Evolutionary conservation across 2,113 vertebrate genomes (phyloP).

Genomic region (Bothrops jararaca): DNA sequence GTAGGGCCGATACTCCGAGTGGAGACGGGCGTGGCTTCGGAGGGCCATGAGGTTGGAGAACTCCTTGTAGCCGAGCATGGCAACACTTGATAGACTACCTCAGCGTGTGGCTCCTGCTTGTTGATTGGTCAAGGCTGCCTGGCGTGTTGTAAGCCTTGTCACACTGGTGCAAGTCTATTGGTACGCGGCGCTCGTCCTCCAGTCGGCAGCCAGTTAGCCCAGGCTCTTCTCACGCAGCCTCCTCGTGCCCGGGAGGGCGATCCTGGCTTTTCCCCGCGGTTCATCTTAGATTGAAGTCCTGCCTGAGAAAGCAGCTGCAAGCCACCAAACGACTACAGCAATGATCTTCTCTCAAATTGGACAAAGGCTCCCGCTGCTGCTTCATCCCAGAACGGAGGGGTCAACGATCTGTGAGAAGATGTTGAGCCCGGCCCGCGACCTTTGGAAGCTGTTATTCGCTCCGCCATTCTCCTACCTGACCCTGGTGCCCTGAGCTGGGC

Average conservation of each 20-base stretch:
- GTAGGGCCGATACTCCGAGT: conserved; percentile 86
- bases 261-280: conserved; percentile 51
- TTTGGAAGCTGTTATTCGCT: conserved; percentile 68
- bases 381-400: background rate
- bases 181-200: conserved; percentile 73
- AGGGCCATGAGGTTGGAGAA: conserved; percentile 90
- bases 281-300: conserved; percentile 48
- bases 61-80: conserved; percentile 86
- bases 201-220: background rate
- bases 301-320: conserved; percentile 37
- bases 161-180: conserved; percentile 88
- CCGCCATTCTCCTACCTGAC: conserved; percentile 57
- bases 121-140: conserved; percentile 90
- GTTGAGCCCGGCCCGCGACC: conserved; percentile 57
- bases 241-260: background rate
- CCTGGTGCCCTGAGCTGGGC: conserved; percentile 47
- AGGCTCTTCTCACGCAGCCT: conserved; percentile 52
- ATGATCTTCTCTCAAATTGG: conserved; percentile 69
- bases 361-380: conserved; percentile 64
- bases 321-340: conserved; percentile 69
- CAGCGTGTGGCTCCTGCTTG: conserved; percentile 88
- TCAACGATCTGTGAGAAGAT: background rate
- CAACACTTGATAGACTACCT: conserved; percentile 86
- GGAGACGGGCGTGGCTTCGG: conserved; percentile 88
- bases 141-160: conserved; percentile 85